A percentile compares a stretch with the other conserved stretches of the same genome.
Conservation (phyloP, 2,113 vertebrate genomes). For the Beaufortia kweichowensis region DNA sequence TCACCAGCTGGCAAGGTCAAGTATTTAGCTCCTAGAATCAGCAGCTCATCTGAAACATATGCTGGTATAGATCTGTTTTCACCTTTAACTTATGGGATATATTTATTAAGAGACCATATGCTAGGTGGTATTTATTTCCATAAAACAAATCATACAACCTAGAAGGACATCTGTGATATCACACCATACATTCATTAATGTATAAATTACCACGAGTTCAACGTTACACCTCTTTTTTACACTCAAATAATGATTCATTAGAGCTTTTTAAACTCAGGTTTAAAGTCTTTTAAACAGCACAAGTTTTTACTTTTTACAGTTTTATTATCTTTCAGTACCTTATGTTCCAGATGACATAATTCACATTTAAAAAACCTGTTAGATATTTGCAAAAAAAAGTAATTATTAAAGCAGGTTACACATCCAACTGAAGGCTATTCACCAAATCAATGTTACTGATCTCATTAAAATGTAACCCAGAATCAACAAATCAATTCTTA, state of each 20-base stretch:
- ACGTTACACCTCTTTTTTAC: neutral
- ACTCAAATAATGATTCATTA: neutral
- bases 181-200: neutral
- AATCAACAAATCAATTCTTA: too few species aligned
- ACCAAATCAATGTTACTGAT: too few species aligned
- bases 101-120: constrained; percentile 28
- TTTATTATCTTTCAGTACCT: too few species aligned
- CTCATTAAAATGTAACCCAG: too few species aligned
- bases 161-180: constrained; percentile 6
- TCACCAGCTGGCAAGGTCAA: constrained; percentile 66
- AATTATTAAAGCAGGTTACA: too few species aligned
- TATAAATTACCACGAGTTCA: constrained; percentile 2
- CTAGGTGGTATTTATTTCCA: constrained; percentile 5
- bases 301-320: too few species aligned
- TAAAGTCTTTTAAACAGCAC: neutral
- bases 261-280: too few species aligned
- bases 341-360: too few species aligned
- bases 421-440: too few species aligned
- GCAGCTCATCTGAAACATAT: constrained; percentile 41
- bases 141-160: constrained; percentile 9
- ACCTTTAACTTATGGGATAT: constrained; percentile 44
- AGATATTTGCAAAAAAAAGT: too few species aligned
- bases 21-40: constrained; percentile 45
- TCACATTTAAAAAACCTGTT: too few species aligned
- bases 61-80: constrained; percentile 39